A percentile compares a stretch with the other conserved stretches of the same genome.
Evolutionary conservation across 2,113 vertebrate genomes (phyloP).

Genomic region (Abramis brama): DNA sequence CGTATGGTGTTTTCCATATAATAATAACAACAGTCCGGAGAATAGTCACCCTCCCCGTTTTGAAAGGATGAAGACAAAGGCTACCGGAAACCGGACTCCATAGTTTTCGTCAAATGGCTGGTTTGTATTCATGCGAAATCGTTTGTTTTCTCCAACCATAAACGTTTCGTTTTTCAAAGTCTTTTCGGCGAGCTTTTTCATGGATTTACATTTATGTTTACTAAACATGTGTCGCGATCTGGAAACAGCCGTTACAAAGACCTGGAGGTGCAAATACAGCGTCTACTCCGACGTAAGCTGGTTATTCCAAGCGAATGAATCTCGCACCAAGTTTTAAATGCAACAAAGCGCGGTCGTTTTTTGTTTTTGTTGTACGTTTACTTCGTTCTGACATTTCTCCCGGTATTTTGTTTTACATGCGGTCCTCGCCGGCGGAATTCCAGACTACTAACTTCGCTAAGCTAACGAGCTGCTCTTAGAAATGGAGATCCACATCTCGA

Average conservation of each 20-base stretch:
- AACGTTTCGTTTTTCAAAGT: neutral
- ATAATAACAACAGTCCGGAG: neutral
- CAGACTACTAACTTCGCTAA: constrained; percentile 24
- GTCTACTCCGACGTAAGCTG: constrained; percentile 9
- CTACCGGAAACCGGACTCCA: constrained; percentile 49
- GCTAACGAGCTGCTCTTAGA: constrained; percentile 37
- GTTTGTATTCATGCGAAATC: constrained; percentile 36
- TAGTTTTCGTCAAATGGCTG: constrained; percentile 45
- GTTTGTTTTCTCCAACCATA: constrained; percentile 29
- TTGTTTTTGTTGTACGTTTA: neutral
- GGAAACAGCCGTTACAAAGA: constrained; percentile 20
- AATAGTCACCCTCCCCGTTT: constrained; percentile 1
- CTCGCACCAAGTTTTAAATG: constrained; percentile 12
- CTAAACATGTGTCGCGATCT: constrained; percentile 12
- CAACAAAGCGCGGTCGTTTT: neutral
- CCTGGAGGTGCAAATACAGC: constrained; percentile 35
- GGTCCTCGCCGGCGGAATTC: neutral
- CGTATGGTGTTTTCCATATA: neutral
- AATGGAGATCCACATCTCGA: constrained; percentile 96
- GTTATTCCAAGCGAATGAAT: neutral
- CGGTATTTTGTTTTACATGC: neutral
- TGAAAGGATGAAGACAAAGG: constrained; percentile 46
- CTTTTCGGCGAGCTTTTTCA: neutral
- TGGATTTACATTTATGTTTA: neutral
- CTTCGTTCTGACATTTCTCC: neutral